Evolutionary conservation across 2,113 vertebrate species (phyloP).

Genomic region (Rattus norvegicus): DNA sequence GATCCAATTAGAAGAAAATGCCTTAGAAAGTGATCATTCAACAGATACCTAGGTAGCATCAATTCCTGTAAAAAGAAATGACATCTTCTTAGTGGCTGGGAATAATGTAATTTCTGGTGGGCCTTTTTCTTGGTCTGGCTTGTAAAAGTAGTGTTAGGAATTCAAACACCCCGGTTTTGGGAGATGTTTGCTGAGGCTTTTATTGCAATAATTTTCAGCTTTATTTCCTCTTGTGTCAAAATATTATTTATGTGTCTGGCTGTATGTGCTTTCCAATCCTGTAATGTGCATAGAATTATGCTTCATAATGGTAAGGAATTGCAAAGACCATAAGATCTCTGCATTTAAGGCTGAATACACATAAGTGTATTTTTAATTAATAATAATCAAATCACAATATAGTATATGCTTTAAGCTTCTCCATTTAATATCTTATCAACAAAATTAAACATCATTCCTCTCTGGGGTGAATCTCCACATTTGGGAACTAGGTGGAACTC

Average conservation of each 20-base stretch:
- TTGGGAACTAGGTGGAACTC: neutral
- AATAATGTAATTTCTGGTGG: neutral
- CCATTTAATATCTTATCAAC: neutral
- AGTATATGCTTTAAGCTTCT: neutral
- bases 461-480: neutral
- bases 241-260: neutral
- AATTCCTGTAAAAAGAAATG: neutral
- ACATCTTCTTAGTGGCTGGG: neutral
- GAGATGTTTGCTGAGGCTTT: neutral
- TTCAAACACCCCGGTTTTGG: neutral
- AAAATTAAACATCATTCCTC: neutral
- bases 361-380: neutral
- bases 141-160: neutral
- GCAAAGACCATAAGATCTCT: neutral
- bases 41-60: neutral
- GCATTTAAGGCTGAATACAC: neutral
- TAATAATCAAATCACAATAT: neutral
- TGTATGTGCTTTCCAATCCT: neutral
- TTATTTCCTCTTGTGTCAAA: conserved; percentile 5
- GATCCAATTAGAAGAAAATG: neutral
- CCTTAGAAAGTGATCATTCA: neutral
- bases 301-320: neutral
- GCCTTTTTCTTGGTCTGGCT: neutral
- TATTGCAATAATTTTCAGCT: neutral
- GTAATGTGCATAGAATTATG: neutral